Evolutionary conservation across 2,888 invertebrate genomes (phyloP).

Genomic region (Brenthis ino): DNA sequence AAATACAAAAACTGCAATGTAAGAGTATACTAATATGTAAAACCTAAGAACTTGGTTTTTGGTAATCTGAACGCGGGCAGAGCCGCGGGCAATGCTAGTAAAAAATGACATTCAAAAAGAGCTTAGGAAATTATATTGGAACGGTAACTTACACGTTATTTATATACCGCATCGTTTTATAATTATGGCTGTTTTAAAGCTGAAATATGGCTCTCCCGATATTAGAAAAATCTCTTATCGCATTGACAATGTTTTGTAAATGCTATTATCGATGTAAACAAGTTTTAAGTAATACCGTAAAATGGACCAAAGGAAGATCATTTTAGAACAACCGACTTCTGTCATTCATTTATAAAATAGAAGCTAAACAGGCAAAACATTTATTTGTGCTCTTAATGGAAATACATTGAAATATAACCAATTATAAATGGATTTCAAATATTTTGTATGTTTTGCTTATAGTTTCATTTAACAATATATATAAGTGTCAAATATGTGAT

Average conservation of each 20-base stretch:
- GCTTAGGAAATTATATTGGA: no score
- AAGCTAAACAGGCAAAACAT: constrained; percentile 55
- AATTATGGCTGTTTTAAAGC: constrained; percentile 7
- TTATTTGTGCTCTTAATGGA: constrained; percentile 54
- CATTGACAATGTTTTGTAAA: constrained; percentile 70
- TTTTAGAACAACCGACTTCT: constrained; percentile 57
- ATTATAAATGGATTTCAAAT: constrained; percentile 57
- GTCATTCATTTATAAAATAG: constrained; percentile 66
- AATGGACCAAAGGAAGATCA: constrained; percentile 61
- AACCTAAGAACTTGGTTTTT: no score
- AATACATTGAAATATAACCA: constrained; percentile 37
- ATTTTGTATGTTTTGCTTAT: constrained; percentile 55
- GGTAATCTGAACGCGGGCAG: no score
- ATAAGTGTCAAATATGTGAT: no score
- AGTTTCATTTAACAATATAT: not conserved
- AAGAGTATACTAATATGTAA: no score
- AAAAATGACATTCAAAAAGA: no score
- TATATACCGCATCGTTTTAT: not conserved
- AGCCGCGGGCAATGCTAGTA: no score
- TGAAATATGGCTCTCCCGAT: constrained; percentile 17
- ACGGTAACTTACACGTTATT: not conserved
- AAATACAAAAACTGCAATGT: no score
- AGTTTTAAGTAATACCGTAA: constrained; percentile 71
- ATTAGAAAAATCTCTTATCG: constrained; percentile 55
- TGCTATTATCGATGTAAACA: constrained; percentile 66